These are phyloP conservation scores for Seriola dumerili DNA, from an alignment of 2,113 vertebrate genomes.

Conservation along the genomic window DNA sequence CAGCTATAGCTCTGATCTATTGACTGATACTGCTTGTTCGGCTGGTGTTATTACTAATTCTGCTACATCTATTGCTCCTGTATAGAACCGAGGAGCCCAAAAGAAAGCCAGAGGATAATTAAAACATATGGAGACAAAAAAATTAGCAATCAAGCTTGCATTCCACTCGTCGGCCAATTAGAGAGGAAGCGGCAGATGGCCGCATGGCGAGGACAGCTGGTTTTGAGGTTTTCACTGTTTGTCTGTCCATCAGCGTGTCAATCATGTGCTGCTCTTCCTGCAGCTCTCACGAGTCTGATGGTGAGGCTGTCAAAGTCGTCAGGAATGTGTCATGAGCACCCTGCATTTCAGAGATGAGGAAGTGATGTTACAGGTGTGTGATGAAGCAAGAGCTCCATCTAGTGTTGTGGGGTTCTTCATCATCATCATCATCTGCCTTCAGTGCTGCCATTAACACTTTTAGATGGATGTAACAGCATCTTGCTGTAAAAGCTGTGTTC, in stretches of 20 bases:
- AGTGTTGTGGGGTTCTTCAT: conserved; percentile 36
- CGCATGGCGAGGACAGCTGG: conserved; percentile 64
- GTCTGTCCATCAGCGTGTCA: conserved; percentile 71
- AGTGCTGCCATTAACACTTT: conserved; percentile 1
- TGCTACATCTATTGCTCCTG: conserved; percentile 2
- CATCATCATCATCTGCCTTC: too few species aligned
- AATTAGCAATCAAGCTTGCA: conserved; percentile 42
- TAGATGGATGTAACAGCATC: neutral
- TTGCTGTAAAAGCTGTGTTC: neutral
- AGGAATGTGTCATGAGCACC: conserved; percentile 52
- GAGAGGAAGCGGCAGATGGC: conserved; percentile 69
- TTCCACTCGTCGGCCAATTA: conserved; percentile 68
- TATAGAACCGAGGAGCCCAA: neutral
- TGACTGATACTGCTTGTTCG: conserved; percentile 23
- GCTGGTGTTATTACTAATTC: conserved; percentile 16
- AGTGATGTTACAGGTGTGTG: neutral
- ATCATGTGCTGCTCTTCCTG: conserved; percentile 54
- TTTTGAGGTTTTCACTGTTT: conserved; percentile 65
- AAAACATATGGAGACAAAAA: conserved; percentile 64
- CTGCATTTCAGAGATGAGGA: conserved; percentile 26
- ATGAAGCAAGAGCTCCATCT: conserved; percentile 77
- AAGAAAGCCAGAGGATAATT: conserved; percentile 6
- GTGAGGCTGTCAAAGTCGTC: conserved; percentile 63
- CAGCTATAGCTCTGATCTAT: conserved; percentile 37
- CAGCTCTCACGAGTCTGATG: conserved; percentile 48